A percentile compares a stretch with the other conserved stretches of the same genome.
phyloP scores from a whole-genome alignment of 1,140 invertebrate genomes.

The Ericerus pela region DNA sequence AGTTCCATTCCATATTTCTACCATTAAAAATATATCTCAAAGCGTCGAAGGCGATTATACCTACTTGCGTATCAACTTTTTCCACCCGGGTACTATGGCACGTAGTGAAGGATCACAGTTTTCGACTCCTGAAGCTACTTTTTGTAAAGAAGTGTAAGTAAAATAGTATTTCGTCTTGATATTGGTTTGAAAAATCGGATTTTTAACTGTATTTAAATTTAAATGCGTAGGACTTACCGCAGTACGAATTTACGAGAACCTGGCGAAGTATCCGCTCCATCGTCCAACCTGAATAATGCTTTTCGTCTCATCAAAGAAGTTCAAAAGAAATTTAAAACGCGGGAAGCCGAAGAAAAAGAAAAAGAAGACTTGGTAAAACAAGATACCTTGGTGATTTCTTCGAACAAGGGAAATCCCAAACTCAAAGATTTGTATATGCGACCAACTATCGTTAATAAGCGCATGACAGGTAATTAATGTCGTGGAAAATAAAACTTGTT shows the following conservation, averaged over 20 bases:
- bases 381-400: constrained; percentile 87
- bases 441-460: constrained; percentile 94
- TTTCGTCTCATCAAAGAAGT: constrained; percentile 98
- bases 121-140: constrained; percentile 87
- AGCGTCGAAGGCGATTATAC: constrained; percentile 98
- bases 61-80: constrained; percentile 96
- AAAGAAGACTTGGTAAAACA: constrained; percentile 98
- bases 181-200: too few relatives aligned
- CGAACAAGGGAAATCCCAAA: constrained; percentile 96
- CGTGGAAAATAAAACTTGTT: constrained; percentile 5
- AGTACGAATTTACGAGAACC: constrained; percentile 96
- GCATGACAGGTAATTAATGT: constrained; percentile 59
- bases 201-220: too few relatives aligned
- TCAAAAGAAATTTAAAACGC: constrained; percentile 95
- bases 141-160: constrained; percentile 92
- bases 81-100: constrained; percentile 92
- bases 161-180: too few relatives aligned
- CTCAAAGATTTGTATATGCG: constrained; percentile 96
- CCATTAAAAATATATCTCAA: constrained; percentile 96
- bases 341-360: constrained; percentile 95
- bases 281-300: constrained; percentile 89
- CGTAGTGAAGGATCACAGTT: constrained; percentile 78
- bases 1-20: constrained; percentile 96
- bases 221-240: constrained; percentile 75
- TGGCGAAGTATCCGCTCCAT: constrained; percentile 87